phyloP scores from a whole-genome alignment of 1,140 invertebrate genomes.

The Drosophila sp. region DNA sequence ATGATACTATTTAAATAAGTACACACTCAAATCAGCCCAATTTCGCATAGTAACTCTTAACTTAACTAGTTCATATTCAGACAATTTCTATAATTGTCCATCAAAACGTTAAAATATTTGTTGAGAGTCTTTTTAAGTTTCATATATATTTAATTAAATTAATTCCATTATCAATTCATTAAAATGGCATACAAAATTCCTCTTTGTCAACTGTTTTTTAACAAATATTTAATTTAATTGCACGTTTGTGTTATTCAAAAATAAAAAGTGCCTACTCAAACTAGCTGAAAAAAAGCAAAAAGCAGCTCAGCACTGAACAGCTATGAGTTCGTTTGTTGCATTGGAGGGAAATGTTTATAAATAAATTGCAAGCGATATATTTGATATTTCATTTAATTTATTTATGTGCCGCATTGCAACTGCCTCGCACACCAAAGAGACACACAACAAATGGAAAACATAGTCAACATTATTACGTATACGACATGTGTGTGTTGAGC shows the following conservation, averaged over 20 bases:
- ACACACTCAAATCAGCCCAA: not conserved
- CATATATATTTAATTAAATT: too few relatives aligned
- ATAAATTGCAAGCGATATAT: constrained; percentile 67
- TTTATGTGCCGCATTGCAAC: constrained; percentile 57
- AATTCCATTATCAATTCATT: too few relatives aligned
- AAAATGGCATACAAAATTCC: too few relatives aligned
- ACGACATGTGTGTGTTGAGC: constrained; percentile 54
- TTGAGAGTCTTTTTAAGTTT: too few relatives aligned
- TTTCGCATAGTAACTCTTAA: too few relatives aligned
- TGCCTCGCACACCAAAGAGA: constrained; percentile 41
- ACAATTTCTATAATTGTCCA: too few relatives aligned
- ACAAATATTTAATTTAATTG: too few relatives aligned
- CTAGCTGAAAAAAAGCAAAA: constrained; percentile 13
- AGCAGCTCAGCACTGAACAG: constrained; percentile 23
- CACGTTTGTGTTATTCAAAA: too few relatives aligned
- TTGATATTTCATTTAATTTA: constrained; percentile 62
- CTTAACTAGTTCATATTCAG: too few relatives aligned
- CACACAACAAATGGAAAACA: constrained; percentile 50
- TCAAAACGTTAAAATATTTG: too few relatives aligned
- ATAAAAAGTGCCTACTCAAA: not conserved
- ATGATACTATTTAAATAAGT: too few relatives aligned
- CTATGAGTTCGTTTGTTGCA: constrained; percentile 19
- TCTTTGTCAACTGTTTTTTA: too few relatives aligned
- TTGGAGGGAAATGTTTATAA: constrained; percentile 66
- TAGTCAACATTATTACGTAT: constrained; percentile 70